Evolutionary conservation across 1,140 invertebrate genomes (phyloP), one percentile per base, ranked within the genome.

Genomic region (Cepaea nemoralis): DNA sequence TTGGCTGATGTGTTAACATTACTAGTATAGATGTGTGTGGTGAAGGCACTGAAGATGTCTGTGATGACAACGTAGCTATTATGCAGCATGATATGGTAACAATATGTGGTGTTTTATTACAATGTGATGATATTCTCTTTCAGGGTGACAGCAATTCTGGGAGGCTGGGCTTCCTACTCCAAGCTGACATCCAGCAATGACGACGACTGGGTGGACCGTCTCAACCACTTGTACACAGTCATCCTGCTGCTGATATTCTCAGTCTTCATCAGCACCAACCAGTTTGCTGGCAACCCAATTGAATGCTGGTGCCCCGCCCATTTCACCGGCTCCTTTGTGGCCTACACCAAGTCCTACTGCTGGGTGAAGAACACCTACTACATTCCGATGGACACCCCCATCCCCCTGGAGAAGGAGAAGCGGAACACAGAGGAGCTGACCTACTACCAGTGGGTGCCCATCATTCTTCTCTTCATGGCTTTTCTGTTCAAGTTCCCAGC

Each of bases 241-340:
- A 83, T 89, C 31, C 42, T 90, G 0, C 82, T 90, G 16, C 87
- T 86, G 45, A 82, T 90, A 67, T 90, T 90, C 75, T 86, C 85
- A 31, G 82, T 90, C 31, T 88, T 90, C 78, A 87, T 89, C n/a
- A 86, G 84, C 22, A 85, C 86, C 37, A 86, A 86, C 5, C 89
- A 99, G 92, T 99, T 98, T 93, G 97, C 98, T 19, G 97, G 97
- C 66, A 89, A 92, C 85, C 91, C 91, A 2, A 92, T 92, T 37
- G 85, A 89, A 42, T 92, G 91, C 83, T 92, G 91, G 91, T 89
- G 87, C 59, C 92, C 92, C 0, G 91, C 90, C 31, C 88, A 92
- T 77, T 93, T 93, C 85, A 91, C 91, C 76, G 87, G 84, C 14
- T 83, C 88, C 24, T 89, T 88, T 79, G 91, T 92, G 39, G 87